Conservation (phyloP, 2,113 vertebrate species). For the Electrona antarctica region DNA sequence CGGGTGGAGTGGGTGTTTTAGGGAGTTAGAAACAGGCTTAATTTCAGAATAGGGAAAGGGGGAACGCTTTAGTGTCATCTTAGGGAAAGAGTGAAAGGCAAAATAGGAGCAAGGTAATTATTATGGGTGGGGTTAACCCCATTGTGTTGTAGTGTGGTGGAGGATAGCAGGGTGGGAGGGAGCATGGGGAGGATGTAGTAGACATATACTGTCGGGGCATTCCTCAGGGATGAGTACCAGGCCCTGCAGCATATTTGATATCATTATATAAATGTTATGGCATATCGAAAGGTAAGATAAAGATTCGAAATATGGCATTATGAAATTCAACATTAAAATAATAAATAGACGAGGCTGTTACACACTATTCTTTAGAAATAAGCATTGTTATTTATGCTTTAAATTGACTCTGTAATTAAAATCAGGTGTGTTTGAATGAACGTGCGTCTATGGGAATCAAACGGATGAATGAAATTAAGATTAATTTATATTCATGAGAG, state of each 20-base stretch:
- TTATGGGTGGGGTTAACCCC: conserved; percentile 62
- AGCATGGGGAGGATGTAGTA: not conserved
- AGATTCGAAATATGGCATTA: not conserved
- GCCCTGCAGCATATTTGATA: not conserved
- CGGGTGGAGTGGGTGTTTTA: not conserved
- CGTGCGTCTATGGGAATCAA: too few species aligned
- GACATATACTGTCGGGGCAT: not conserved
- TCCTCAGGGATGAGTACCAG: not conserved
- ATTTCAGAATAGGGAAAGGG: conserved; percentile 4
- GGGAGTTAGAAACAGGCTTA: conserved; percentile 29
- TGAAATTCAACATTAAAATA: too few species aligned
- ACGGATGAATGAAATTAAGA: too few species aligned
- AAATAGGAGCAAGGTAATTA: conserved; percentile 58
- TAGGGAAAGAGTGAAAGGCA: conserved; percentile 56
- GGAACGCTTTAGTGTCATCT: conserved; percentile 37
- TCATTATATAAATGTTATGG: not conserved
- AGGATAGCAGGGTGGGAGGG: conserved; percentile 15
- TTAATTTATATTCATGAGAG: too few species aligned
- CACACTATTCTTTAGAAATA: too few species aligned
- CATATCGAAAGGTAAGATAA: not conserved
- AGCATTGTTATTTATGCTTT: too few species aligned
- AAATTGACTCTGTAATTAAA: too few species aligned
- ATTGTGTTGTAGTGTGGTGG: conserved; percentile 46
- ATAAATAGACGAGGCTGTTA: too few species aligned
- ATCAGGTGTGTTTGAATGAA: too few species aligned